phyloP scores from a whole-genome alignment of 2,113 vertebrate genomes.

The Corvus moneduloides region DNA sequence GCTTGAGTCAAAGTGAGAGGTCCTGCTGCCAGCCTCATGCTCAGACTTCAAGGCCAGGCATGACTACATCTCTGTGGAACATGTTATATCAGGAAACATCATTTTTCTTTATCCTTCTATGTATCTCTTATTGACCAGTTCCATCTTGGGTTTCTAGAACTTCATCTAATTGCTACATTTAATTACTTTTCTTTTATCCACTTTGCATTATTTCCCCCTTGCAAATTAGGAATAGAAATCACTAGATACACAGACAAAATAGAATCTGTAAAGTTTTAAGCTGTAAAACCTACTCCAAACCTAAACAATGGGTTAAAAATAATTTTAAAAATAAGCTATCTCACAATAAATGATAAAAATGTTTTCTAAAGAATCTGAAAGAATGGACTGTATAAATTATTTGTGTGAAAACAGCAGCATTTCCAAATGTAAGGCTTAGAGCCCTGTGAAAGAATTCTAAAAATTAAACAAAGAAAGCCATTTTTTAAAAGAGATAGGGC shows the following conservation, averaged over 20 bases:
- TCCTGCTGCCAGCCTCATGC: background rate
- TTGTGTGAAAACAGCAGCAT: conserved; percentile 76
- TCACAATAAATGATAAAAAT: conserved; percentile 42
- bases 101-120: background rate
- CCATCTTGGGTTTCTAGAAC: background rate
- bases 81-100: background rate
- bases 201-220: background rate
- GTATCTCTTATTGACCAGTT: background rate
- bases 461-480: conserved; percentile 89
- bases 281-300: background rate
- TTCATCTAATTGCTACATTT: conserved; percentile 1
- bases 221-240: conserved; percentile 5
- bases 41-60: background rate
- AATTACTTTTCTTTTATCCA: conserved; percentile 17
- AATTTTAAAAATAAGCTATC: background rate
- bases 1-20: background rate
- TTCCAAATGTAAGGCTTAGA: conserved; percentile 85
- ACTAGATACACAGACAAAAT: background rate
- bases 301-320: conserved; percentile 18
- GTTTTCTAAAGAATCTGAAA: conserved; percentile 40
- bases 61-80: background rate
- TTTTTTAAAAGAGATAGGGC: conserved; percentile 89
- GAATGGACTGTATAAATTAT: conserved; percentile 82
- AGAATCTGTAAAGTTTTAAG: conserved; percentile 5
- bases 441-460: conserved; percentile 84